Conservation (phyloP, 1,140 invertebrate genomes). For the Homalodisca vitripennis region DNA sequence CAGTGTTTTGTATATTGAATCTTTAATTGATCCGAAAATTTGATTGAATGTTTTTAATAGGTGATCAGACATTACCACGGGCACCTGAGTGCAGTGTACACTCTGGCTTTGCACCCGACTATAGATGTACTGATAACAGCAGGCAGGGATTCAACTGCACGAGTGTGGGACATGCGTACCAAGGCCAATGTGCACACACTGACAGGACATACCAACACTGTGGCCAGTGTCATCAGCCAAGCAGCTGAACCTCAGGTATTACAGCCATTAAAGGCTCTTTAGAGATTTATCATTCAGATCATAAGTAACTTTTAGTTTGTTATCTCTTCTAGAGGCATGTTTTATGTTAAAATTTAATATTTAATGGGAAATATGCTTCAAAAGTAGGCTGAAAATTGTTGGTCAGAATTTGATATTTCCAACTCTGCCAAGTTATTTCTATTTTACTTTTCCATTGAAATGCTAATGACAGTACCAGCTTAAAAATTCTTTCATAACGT, state of each 20-base stretch:
- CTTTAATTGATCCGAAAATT: not conserved
- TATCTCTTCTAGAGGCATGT: too few species aligned
- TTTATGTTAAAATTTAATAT: too few species aligned
- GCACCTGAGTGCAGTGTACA: constrained; percentile 96
- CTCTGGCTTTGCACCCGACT: constrained; percentile 90
- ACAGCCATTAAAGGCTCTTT: too few species aligned
- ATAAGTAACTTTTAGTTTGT: too few species aligned
- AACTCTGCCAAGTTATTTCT: too few species aligned
- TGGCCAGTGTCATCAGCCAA: constrained; percentile 92
- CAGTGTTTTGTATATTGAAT: not conserved
- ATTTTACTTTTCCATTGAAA: too few species aligned
- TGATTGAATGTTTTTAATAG: constrained; percentile 45
- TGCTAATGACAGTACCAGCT: too few species aligned
- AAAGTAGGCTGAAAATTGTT: too few species aligned
- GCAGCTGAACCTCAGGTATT: constrained; percentile 86
- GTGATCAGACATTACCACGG: constrained; percentile 99
- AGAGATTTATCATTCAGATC: too few species aligned
- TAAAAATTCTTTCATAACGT: too few species aligned
- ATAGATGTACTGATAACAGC: constrained; percentile 94
- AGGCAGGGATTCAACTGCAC: constrained; percentile 91
- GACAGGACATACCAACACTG: constrained; percentile 95
- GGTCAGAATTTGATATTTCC: too few species aligned
- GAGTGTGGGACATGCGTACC: constrained; percentile 98
- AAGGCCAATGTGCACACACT: constrained; percentile 98
- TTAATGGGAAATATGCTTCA: too few species aligned